Evolutionary conservation across 2,888 invertebrate species (phyloP).

Genomic region (Campoplex capitator): DNA sequence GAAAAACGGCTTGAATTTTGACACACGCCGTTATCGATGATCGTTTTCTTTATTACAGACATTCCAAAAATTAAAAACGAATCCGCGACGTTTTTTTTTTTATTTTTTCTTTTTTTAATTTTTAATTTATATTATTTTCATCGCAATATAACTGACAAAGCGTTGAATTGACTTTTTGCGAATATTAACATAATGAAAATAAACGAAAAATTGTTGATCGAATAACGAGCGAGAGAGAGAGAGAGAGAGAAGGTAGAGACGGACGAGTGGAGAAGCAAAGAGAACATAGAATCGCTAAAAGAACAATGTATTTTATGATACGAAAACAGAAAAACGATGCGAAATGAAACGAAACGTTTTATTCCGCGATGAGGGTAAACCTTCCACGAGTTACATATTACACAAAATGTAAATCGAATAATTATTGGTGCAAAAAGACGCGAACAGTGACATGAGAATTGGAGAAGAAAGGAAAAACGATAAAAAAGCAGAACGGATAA

Average conservation of each 20-base stretch:
- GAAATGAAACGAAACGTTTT: too few species aligned
- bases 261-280: conserved; percentile 9
- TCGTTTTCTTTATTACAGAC: conserved; percentile 75
- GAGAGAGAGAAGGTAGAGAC: conserved; percentile 16
- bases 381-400: too few species aligned
- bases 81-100: conserved; percentile 41
- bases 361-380: too few species aligned
- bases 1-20: conserved; percentile 62
- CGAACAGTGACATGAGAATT: conserved; percentile 39
- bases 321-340: conserved; percentile 27
- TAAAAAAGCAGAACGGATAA: conserved; percentile 11
- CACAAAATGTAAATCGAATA: conserved; percentile 51
- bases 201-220: conserved; percentile 6
- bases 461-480: conserved; percentile 12
- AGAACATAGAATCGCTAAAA: not conserved
- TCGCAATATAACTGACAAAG: conserved; percentile 42
- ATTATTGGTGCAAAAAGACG: conserved; percentile 61
- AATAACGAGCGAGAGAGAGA: not conserved
- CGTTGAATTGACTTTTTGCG: conserved; percentile 41
- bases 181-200: not conserved
- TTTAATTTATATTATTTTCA: not conserved
- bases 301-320: conserved; percentile 74
- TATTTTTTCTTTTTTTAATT: too few species aligned
- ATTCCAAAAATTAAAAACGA: conserved; percentile 78
- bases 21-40: conserved; percentile 61